A percentile compares a stretch with the other conserved stretches of the same genome.
Evolutionary conservation across 2,888 invertebrate genomes (phyloP).

Genomic region (Hydroisotoma schaefferi): DNA sequence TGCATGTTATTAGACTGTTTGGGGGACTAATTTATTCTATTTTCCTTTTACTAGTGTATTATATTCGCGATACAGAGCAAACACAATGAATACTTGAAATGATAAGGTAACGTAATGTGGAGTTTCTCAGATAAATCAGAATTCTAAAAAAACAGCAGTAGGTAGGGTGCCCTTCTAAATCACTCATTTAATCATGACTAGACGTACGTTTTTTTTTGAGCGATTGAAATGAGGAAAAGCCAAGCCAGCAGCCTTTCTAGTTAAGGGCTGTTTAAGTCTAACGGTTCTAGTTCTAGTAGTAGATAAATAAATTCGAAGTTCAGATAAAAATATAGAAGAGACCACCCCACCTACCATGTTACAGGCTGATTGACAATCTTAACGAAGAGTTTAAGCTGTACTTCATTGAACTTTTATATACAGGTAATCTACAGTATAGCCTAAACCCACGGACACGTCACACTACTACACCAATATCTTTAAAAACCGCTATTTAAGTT

Average conservation of each 20-base stretch:
- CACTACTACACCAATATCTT: too few relatives aligned
- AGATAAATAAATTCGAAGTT: too few relatives aligned
- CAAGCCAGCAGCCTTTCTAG: conserved; percentile 24
- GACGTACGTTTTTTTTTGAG: background rate
- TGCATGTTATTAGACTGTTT: too few relatives aligned
- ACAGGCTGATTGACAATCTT: too few relatives aligned
- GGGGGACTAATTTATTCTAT: too few relatives aligned
- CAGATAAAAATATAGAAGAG: conserved; percentile 10
- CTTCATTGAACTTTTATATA: background rate
- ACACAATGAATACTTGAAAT: too few relatives aligned
- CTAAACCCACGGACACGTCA: too few relatives aligned
- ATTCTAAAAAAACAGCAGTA: conserved; percentile 1
- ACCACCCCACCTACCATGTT: conserved; percentile 29
- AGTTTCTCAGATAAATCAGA: too few relatives aligned
- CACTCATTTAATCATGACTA: conserved; percentile 5
- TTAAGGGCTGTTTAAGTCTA: conserved; percentile 3
- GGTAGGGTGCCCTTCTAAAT: conserved; percentile 1
- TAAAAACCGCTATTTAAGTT: background rate
- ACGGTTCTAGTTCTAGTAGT: background rate
- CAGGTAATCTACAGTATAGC: too few relatives aligned
- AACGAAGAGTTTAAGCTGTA: background rate
- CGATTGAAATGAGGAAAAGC: conserved; percentile 9
- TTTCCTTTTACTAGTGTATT: too few relatives aligned
- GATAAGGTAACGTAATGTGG: too few relatives aligned
- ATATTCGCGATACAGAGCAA: too few relatives aligned